Evolutionary conservation across 2,888 invertebrate genomes (phyloP).

Genomic region (Leptarthrus brevirostris): DNA sequence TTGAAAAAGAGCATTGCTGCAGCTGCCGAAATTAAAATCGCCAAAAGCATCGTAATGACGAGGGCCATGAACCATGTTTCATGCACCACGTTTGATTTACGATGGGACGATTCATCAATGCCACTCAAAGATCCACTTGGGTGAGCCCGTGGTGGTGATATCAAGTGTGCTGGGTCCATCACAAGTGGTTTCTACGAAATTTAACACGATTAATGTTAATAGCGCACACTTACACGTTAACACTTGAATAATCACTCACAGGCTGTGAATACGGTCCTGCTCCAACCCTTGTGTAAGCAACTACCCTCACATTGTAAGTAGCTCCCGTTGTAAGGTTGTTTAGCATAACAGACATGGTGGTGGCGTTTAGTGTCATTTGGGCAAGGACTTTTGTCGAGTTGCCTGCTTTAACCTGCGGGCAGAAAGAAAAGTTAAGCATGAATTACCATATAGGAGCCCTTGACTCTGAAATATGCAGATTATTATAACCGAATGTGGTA

Average conservation of each 20-base stretch:
- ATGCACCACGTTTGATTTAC: slow-evolving; percentile 64
- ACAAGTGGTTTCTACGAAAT: slow-evolving; percentile 63
- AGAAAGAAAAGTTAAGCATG: slow-evolving; percentile 48
- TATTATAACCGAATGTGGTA: not conserved
- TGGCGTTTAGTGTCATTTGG: slow-evolving; percentile 87
- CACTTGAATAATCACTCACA: slow-evolving; percentile 67
- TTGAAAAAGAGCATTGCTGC: slow-evolving; percentile 65
- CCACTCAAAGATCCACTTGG: slow-evolving; percentile 67
- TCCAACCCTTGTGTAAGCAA: slow-evolving; percentile 88
- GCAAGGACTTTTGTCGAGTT: slow-evolving; percentile 74
- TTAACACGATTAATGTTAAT: slow-evolving; percentile 46
- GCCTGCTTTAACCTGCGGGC: slow-evolving; percentile 64
- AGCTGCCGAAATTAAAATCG: slow-evolving; percentile 63
- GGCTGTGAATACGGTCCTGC: slow-evolving; percentile 88
- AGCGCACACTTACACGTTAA: slow-evolving; percentile 12
- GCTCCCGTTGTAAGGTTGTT: slow-evolving; percentile 88
- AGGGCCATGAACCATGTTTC: slow-evolving; percentile 67
- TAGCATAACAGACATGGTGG: slow-evolving; percentile 89
- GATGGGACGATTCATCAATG: slow-evolving; percentile 65
- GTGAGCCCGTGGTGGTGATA: slow-evolving; percentile 67
- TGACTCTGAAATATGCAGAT: not conserved
- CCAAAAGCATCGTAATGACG: slow-evolving; percentile 63
- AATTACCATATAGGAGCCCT: slow-evolving; percentile 38
- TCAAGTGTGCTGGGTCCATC: slow-evolving; percentile 67
- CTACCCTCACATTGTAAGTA: slow-evolving; percentile 88